phyloP scores from a whole-genome alignment of 2,888 invertebrate genomes.

The Acleris cristana region DNA sequence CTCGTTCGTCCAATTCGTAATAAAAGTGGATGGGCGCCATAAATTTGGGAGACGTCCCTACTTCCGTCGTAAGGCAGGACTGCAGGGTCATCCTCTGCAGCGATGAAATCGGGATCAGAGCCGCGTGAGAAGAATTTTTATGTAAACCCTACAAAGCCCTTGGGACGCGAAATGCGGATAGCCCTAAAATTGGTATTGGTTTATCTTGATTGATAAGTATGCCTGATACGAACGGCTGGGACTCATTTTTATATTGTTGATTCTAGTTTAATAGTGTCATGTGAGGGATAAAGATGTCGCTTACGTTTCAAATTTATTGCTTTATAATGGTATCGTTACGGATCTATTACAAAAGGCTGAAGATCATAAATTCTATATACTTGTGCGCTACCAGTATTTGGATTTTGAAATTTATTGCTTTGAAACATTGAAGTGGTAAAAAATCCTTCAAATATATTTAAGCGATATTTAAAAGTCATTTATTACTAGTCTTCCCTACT shows the following conservation, averaged over 20 bases:
- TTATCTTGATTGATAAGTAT: constrained; percentile 35
- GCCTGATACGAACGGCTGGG: background rate
- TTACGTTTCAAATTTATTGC: too few relatives aligned
- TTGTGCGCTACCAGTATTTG: too few relatives aligned
- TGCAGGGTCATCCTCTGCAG: constrained; percentile 53
- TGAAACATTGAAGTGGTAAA: too few relatives aligned
- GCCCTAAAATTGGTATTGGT: constrained; percentile 41
- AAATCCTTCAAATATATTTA: too few relatives aligned
- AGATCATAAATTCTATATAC: too few relatives aligned
- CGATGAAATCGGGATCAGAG: constrained; percentile 78
- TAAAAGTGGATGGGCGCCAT: constrained; percentile 72
- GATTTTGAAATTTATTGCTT: too few relatives aligned
- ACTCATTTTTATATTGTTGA: background rate
- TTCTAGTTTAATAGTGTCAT: background rate
- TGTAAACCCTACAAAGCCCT: constrained; percentile 65
- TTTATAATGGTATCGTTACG: too few relatives aligned
- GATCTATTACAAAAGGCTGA: too few relatives aligned
- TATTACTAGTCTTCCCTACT: too few relatives aligned
- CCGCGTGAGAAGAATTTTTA: constrained; percentile 72
- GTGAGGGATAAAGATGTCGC: background rate
- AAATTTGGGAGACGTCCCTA: constrained; percentile 66
- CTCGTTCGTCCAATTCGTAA: constrained; percentile 73
- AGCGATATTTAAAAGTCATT: too few relatives aligned
- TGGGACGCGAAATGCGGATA: constrained; percentile 57
- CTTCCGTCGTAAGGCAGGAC: constrained; percentile 55